phyloP scores from a whole-genome alignment of 2,797 vertebrate species.

The Alca torda region DNA sequence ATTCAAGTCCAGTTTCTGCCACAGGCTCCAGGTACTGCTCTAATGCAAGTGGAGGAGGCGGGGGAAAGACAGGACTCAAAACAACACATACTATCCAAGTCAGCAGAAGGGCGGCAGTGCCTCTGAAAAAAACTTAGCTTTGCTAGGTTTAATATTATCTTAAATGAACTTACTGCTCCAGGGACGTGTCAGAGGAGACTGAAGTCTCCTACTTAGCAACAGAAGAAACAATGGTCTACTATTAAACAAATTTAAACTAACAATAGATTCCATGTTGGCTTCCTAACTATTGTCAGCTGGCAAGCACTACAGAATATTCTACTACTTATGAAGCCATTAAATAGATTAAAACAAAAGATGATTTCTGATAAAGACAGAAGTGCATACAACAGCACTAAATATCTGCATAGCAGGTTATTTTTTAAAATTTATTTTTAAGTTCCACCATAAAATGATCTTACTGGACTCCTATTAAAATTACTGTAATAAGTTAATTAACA shows the following conservation, averaged over 20 bases:
- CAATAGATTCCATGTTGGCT: not conserved
- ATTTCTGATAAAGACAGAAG: not conserved
- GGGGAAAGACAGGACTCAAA: not conserved
- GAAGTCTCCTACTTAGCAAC: not conserved
- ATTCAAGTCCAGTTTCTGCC: not conserved
- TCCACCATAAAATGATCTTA: not conserved
- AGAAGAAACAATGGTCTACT: not conserved
- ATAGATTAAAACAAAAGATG: not conserved
- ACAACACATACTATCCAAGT: too few species aligned
- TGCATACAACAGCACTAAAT: not conserved
- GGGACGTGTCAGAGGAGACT: not conserved
- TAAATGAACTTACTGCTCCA: not conserved
- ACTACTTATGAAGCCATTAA: not conserved
- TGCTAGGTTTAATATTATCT: not conserved
- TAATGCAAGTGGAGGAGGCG: not conserved
- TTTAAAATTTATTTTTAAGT: not conserved
- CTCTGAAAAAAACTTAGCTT: not conserved
- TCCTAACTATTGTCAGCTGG: not conserved
- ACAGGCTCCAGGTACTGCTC: not conserved
- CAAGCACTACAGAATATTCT: not conserved
- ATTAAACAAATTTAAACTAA: not conserved
- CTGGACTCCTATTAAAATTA: not conserved
- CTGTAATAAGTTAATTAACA: rapidly evolving
- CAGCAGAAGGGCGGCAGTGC: not conserved
- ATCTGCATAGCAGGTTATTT: not conserved